Evolutionary conservation across 1,140 invertebrate genomes (phyloP).

Genomic region (Trichonephila inaurata): DNA sequence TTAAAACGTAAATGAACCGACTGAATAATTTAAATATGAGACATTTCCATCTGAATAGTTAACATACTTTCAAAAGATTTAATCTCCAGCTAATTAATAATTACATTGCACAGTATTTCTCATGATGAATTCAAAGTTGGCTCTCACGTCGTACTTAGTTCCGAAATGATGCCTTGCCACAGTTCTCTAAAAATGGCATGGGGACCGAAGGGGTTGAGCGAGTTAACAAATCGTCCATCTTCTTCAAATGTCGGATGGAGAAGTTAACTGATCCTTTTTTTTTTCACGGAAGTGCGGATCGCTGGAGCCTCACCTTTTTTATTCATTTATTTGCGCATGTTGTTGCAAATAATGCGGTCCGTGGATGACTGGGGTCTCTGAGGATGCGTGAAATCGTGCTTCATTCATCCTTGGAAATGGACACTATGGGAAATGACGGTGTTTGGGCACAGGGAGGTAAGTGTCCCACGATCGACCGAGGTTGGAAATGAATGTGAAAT

Average conservation of each 20-base stretch:
- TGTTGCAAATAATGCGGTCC: background rate
- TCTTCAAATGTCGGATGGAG: background rate
- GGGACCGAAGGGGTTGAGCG: background rate
- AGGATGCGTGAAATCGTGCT: conserved; percentile 11
- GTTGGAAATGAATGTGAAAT: background rate
- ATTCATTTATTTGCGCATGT: too few relatives aligned
- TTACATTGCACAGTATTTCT: too few relatives aligned
- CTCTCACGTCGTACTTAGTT: too few relatives aligned
- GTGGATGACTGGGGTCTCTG: background rate
- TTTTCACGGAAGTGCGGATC: background rate
- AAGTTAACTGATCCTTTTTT: background rate
- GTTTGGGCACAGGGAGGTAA: too few relatives aligned
- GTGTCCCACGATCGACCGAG: background rate
- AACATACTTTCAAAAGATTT: too few relatives aligned
- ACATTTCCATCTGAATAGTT: too few relatives aligned
- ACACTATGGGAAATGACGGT: too few relatives aligned
- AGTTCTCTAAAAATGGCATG: background rate
- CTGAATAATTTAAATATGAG: too few relatives aligned
- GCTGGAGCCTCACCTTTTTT: background rate
- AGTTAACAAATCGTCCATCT: background rate
- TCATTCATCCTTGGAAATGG: background rate
- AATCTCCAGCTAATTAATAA: too few relatives aligned
- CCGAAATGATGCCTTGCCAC: too few relatives aligned
- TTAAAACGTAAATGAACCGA: too few relatives aligned
- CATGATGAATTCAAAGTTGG: too few relatives aligned